Percentiles rank a stretch among this genome's conserved stretches.
phyloP scores from a whole-genome alignment of 1,140 invertebrate species.

The Linepithema humile region DNA sequence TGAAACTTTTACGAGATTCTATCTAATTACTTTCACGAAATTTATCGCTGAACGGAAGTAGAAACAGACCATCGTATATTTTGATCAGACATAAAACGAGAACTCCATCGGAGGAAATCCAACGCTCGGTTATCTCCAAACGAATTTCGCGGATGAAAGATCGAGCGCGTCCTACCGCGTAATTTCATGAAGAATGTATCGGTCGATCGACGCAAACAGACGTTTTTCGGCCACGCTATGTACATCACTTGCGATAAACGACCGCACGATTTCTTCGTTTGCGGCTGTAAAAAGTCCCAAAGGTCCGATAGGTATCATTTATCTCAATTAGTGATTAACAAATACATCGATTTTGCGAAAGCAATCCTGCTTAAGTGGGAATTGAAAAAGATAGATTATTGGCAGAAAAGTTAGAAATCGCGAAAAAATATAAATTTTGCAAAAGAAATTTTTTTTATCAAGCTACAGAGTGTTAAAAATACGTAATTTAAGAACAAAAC shows the following conservation, averaged over 20 bases:
- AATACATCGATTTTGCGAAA: slow-evolving; percentile 17
- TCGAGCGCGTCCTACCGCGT: slow-evolving; percentile 22
- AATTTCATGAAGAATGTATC: slow-evolving; percentile 47
- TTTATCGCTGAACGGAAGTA: slow-evolving; percentile 7
- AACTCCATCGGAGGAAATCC: not conserved
- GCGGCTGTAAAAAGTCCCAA: slow-evolving; percentile 30
- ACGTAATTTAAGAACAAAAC: no score
- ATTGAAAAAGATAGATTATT: slow-evolving; percentile 10
- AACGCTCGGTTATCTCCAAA: slow-evolving; percentile 3
- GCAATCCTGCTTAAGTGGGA: not conserved
- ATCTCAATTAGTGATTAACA: slow-evolving; percentile 67
- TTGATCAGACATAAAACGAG: not conserved
- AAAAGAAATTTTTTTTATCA: no score
- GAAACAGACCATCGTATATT: slow-evolving; percentile 23
- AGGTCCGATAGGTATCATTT: slow-evolving; percentile 70
- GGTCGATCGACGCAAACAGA: not conserved
- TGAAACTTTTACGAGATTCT: slow-evolving; percentile 7
- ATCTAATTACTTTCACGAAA: slow-evolving; percentile 27
- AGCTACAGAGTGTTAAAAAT: no score
- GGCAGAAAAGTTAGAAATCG: not conserved
- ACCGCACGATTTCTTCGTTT: slow-evolving; percentile 42
- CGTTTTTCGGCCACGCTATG: not conserved
- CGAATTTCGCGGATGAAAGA: slow-evolving; percentile 45
- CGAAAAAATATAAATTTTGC: not conserved
- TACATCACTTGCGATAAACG: slow-evolving; percentile 31